phyloP scores from a whole-genome alignment of 1,140 invertebrate species.

The Polypedilum pembai region DNA sequence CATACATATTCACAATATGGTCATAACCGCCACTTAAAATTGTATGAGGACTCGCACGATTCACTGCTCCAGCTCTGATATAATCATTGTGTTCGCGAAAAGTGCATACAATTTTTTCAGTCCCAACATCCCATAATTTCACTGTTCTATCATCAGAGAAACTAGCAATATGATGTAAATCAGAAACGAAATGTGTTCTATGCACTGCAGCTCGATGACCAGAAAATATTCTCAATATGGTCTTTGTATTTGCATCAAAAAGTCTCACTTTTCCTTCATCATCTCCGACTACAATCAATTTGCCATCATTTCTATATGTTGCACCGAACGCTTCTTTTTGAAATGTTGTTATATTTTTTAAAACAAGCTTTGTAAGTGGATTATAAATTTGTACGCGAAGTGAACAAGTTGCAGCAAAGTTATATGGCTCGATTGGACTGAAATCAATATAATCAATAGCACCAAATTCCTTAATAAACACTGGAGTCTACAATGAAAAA shows the following conservation, averaged over 20 bases:
- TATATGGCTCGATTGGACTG: slow-evolving; percentile 74
- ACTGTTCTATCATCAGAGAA: slow-evolving; percentile 93
- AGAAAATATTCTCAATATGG: slow-evolving; percentile 58
- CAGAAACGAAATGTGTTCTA: slow-evolving; percentile 71
- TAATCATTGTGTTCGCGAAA: slow-evolving; percentile 74
- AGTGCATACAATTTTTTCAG: slow-evolving; percentile 58
- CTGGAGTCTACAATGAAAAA: slow-evolving; percentile 70
- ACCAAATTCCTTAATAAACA: slow-evolving; percentile 86
- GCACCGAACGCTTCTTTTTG: slow-evolving; percentile 79
- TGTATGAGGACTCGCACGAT: slow-evolving; percentile 64
- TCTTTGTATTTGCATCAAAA: slow-evolving; percentile 78
- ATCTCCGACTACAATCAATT: slow-evolving; percentile 75
- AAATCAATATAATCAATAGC: slow-evolving; percentile 86
- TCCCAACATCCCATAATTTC: slow-evolving; percentile 81
- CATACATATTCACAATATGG: slow-evolving; percentile 82
- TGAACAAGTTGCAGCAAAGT: slow-evolving; percentile 85
- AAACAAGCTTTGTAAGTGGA: slow-evolving; percentile 73
- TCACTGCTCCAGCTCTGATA: slow-evolving; percentile 70
- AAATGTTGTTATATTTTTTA: slow-evolving; percentile 80
- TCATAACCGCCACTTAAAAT: slow-evolving; percentile 90
- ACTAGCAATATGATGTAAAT: slow-evolving; percentile 72
- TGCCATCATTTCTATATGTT: slow-evolving; percentile 77
- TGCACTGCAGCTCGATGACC: slow-evolving; percentile 60
- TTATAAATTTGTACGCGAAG: slow-evolving; percentile 88
- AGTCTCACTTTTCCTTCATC: slow-evolving; percentile 80